phyloP scores from a whole-genome alignment of 2,888 invertebrate species.

The Miltochrista miniata region DNA sequence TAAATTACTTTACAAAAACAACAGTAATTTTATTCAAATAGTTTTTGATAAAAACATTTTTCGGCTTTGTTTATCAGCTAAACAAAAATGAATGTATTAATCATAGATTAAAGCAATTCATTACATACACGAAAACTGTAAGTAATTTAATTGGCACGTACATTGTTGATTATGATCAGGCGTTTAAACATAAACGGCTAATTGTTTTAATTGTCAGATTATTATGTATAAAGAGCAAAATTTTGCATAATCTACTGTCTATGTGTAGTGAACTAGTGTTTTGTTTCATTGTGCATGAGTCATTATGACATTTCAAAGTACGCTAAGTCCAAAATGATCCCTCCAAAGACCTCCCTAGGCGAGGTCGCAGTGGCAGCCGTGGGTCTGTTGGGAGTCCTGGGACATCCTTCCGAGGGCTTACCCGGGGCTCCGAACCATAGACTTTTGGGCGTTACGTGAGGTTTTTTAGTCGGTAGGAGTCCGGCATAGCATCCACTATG shows the following conservation, averaged over 20 bases:
- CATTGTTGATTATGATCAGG: slow-evolving; percentile 11
- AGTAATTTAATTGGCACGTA: slow-evolving; percentile 4
- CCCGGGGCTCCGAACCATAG: no score
- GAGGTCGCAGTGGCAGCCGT: no score
- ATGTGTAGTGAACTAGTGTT: slow-evolving; percentile 38
- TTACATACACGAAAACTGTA: background rate
- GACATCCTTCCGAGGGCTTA: no score
- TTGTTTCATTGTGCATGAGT: slow-evolving; percentile 3
- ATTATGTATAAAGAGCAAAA: slow-evolving; percentile 35
- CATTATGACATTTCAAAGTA: background rate
- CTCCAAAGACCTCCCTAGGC: no score
- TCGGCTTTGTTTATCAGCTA: background rate
- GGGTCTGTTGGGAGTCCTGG: no score
- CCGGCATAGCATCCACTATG: no score
- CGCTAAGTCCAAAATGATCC: no score
- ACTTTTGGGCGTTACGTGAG: no score
- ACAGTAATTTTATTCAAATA: background rate
- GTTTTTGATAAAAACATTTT: background rate
- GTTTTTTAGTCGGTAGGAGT: no score
- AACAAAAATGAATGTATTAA: background rate
- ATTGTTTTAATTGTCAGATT: slow-evolving; percentile 48
- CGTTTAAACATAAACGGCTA: slow-evolving; percentile 28
- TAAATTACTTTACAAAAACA: no score
- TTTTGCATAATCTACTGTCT: slow-evolving; percentile 55
- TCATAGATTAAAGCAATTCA: background rate